These are phyloP conservation scores for Cataglyphis hispanica DNA, from an alignment of 1,140 invertebrate species.

Conservation along the genomic window DNA sequence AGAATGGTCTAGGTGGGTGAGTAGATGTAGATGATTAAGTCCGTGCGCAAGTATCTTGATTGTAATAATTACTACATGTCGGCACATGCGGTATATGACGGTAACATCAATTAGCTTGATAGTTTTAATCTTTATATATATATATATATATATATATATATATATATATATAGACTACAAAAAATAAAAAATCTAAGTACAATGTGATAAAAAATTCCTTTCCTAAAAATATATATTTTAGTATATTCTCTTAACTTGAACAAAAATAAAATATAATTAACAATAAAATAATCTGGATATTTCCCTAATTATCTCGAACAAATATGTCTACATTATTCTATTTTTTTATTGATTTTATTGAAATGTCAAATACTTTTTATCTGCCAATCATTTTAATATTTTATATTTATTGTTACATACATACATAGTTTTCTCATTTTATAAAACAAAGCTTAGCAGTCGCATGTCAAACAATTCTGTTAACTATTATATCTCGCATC, in stretches of 20 bases:
- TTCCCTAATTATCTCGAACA: background rate
- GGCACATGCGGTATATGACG: slow-evolving; percentile 15
- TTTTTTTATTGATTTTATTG: slow-evolving; percentile 35
- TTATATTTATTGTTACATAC: background rate
- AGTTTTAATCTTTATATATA: background rate
- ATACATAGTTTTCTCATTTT: background rate
- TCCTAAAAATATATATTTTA: background rate
- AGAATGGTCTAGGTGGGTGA: slow-evolving; percentile 26
- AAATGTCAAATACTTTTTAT: background rate
- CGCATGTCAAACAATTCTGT: slow-evolving; percentile 21
- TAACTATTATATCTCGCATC: slow-evolving; percentile 18
- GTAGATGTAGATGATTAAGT: slow-evolving; percentile 43
- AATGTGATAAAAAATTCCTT: background rate
- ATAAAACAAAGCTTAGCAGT: slow-evolving; percentile 15
- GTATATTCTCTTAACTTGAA: background rate
- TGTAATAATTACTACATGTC: slow-evolving; percentile 49
- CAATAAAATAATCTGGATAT: background rate
- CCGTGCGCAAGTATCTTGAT: slow-evolving; percentile 47
- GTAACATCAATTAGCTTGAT: slow-evolving; percentile 32
- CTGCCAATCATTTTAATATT: background rate
- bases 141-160: too few relatives aligned
- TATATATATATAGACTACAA: too few relatives aligned
- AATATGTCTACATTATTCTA: slow-evolving; percentile 5
- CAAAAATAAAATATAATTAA: background rate
- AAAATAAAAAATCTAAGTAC: slow-evolving; percentile 2